Conservation (phyloP, 64 coral and sea anemone genomes). For the Porites lutea region DNA sequence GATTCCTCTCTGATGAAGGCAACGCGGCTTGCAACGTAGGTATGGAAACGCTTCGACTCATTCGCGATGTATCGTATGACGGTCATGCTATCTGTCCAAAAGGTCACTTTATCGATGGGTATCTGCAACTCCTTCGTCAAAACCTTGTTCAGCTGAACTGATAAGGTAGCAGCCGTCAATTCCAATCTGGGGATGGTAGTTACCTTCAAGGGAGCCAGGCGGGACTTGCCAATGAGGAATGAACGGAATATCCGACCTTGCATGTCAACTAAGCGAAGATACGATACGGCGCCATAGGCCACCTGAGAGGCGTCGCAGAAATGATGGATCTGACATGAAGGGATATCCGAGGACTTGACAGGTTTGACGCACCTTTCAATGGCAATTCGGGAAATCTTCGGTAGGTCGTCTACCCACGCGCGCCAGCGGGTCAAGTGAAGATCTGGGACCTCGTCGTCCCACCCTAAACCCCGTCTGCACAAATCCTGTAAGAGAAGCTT, state of each 20-base stretch:
- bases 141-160: slow-evolving; percentile 1
- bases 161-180: neutral
- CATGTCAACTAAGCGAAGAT: slow-evolving; percentile 1
- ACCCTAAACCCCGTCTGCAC: too few relatives aligned
- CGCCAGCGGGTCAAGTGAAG: too few relatives aligned
- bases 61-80: slow-evolving; percentile 30
- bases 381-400: too few relatives aligned
- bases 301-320: slow-evolving; percentile 33
- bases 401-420: too few relatives aligned
- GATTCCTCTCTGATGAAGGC: slow-evolving; percentile 4
- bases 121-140: slow-evolving; percentile 28
- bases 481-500: neutral
- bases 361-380: neutral
- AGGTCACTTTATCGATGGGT: neutral
- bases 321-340: slow-evolving; percentile 32
- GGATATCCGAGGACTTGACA: neutral
- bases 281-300: neutral
- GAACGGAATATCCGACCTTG: too few relatives aligned
- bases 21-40: slow-evolving; percentile 35
- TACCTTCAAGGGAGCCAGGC: slow-evolving; percentile 17
- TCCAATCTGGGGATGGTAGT: slow-evolving; percentile 1
- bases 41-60: slow-evolving; percentile 25
- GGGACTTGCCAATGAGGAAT: slow-evolving; percentile 19
- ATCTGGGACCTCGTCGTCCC: too few relatives aligned
- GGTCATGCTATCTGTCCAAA: slow-evolving; percentile 52